Evolutionary conservation across 2,888 invertebrate species (phyloP), one percentile per base, ranked within the genome.

Genomic region (Cantharis nigra): DNA sequence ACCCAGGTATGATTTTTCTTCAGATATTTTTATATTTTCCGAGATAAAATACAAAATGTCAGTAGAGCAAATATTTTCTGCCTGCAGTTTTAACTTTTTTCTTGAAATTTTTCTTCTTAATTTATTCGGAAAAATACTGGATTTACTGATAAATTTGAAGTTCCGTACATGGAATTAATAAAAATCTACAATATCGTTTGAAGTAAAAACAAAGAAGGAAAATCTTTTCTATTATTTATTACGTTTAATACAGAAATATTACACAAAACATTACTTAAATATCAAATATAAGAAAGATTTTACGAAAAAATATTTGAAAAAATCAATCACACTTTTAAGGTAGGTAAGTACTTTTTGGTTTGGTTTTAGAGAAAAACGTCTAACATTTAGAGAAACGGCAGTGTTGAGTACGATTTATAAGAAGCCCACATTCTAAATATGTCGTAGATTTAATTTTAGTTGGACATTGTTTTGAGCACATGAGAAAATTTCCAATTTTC

Each of bases 371-470:
- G 75, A 77, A 74, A 75, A 77, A 79, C 73, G 69, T 75, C 74
- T 73, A 75, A 79, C 77, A 79, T 79, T 79, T 78, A 85, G 85
- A 85, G 85, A 80, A 85, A 85, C 86, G 87, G 87, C 87, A 87
- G 87, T 87, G 87, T 86, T 86, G 83, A 85, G 85, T 85, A 85
- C 84, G 85, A 80, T 79, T 85, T 84, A 49, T 49, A 49, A 13
- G 83, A 86, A 85, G 85, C 86, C 85, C 86, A 84, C 82, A 83
- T 84, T 82, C 82, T 80, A 82, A 70, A 70, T 69, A 77, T 77
- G 80, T 80, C 74, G 74, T 82, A 82, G 82, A 83, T 81, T 81
- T 80, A 75, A 76, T 81, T 80, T 80, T 80, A 81, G 77, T 82
- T 84, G 85, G 84, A 84, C 84, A 85, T 82, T 49, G 49, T 49